Base-by-base conservation (phyloP, 2,113 vertebrate species). In the Scolopax mira region DNA sequence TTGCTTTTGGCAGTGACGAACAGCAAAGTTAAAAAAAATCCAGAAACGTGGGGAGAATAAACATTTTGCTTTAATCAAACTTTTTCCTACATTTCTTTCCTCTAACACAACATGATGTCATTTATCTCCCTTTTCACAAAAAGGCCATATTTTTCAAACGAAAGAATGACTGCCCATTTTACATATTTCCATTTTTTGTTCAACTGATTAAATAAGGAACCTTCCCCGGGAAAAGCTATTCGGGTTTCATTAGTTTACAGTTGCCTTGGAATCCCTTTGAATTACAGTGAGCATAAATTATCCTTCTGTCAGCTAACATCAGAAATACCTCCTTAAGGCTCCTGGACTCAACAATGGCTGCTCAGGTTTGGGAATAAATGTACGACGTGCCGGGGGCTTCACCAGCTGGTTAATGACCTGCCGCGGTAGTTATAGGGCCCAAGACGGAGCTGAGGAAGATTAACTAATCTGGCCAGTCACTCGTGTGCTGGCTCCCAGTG, bases 241-340 rank as follows among this genome's bases (percentile, higher is more conserved):
- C 87, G 46, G 88, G 90, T 97, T 98, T 97, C 92, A 97, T 98
- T 97, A 97, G 97, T 96, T 98, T 98, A 97, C 96, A 92, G 94
- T 89, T 96, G 91, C 94, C 85, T 84, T 91, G 95, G 95, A 98
- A 98, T 98, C 93, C 77, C 94, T 97, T 97, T 98, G 96, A 98
- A 96, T 98, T 97, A 96, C 84, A 94, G 91, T 5, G 2, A 92
- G 80, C 93, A 96, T 97, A 98, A 98, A 97, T 98, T 96, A 97
- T 91, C 93, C 65, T 93, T 96, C 93, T 96, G 94, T 98, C 97
- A 95, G 77, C 85, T 96, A 96, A 85, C 94, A 96, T 97, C 97
- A 97, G 94, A 97, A 96, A 96, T 97, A 89, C 91, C 71, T 96
- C 96, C 96, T 98, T 98, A 97, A 94, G 93, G 87, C 92, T 96